Percentiles rank a stretch among this genome's conserved stretches.
Evolutionary conservation across 1,140 invertebrate species (phyloP).

Genomic region (Ostrea edulis): DNA sequence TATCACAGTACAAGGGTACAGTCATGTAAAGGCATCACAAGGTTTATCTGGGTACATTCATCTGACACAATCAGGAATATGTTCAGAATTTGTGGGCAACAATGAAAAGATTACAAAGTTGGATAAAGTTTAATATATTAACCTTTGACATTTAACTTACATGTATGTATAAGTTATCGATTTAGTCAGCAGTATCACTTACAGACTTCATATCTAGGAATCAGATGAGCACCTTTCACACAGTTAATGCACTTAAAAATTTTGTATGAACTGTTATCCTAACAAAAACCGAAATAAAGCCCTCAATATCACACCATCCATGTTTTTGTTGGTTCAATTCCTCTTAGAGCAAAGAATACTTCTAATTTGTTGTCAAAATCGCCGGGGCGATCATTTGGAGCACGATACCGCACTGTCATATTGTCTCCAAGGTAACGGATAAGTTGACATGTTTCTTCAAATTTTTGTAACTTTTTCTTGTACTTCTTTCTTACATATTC

Average conservation of each 20-base stretch:
- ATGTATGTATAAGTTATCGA: neutral
- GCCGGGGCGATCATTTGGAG: constrained; percentile 73
- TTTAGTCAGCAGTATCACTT: neutral
- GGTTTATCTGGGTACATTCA: neutral
- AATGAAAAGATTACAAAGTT: neutral
- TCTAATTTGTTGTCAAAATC: constrained; percentile 78
- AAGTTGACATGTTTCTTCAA: constrained; percentile 79
- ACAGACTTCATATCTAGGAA: neutral
- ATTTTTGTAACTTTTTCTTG: constrained; percentile 77
- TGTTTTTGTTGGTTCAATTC: constrained; percentile 72
- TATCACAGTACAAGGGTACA: constrained; percentile 9
- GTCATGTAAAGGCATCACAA: constrained; percentile 3
- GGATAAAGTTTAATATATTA: neutral
- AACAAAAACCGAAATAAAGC: neutral
- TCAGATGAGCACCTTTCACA: neutral
- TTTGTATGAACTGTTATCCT: neutral
- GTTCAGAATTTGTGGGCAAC: neutral
- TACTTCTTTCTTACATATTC: constrained; percentile 79
- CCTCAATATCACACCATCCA: constrained; percentile 65
- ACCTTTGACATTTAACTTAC: neutral
- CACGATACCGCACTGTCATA: constrained; percentile 78
- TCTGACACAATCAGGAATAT: neutral
- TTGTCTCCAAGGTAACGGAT: constrained; percentile 78
- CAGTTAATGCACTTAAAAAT: neutral
- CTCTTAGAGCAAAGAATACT: constrained; percentile 75